Base-by-base conservation (phyloP, 1,140 invertebrate species). In the Lordiphosa stackelbergi region DNA sequence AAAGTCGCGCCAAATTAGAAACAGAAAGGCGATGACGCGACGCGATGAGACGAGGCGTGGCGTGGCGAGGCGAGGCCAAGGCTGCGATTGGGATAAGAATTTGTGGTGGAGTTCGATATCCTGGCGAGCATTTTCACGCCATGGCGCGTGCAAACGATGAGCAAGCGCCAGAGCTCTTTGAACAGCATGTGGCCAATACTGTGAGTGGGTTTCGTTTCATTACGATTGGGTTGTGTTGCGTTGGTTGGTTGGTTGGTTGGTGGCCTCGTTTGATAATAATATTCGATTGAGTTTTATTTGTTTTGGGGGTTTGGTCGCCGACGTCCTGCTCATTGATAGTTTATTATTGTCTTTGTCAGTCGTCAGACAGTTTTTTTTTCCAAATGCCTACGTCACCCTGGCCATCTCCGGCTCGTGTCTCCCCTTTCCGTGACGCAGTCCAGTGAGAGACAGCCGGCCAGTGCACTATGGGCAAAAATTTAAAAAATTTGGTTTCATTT, bases 251-350 rank as follows among this genome's bases (percentile, higher is more conserved):
- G 16, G 16, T 16, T 16, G 57, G 56, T 52, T 62, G 53, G 53
- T 64, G 71, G 46, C 54, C 53, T 73, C 53, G 60, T 65, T 79
- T 81, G 72, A 83, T 81, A 81, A 77, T 81, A 81, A 83, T 81
- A 83, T 81, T 81, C 77, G 77, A 81, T 81, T 81, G 72, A 61
- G 77, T 73, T 83, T 83, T 81, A 83, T 81, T 81, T 81, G 77
- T 60, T 75, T 64, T 69, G 66, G 68, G 77, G 77, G 69, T 68
- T 81, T 53, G 71, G 71, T 63, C 62, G 10, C 8, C 34, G 31
- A 47, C 42, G 49, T 54, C 54, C 53, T 51, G 54, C 41, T 58
- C 70, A 61, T 69, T 63, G 77, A 72, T 83, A 73, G 72, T 81
- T 83, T 83, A 81, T 83, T 83, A 75, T 81, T 81, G 77, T 81